These are phyloP conservation scores for Cotesia typhae DNA, from an alignment of 1,140 invertebrate species.

Conservation along the genomic window DNA sequence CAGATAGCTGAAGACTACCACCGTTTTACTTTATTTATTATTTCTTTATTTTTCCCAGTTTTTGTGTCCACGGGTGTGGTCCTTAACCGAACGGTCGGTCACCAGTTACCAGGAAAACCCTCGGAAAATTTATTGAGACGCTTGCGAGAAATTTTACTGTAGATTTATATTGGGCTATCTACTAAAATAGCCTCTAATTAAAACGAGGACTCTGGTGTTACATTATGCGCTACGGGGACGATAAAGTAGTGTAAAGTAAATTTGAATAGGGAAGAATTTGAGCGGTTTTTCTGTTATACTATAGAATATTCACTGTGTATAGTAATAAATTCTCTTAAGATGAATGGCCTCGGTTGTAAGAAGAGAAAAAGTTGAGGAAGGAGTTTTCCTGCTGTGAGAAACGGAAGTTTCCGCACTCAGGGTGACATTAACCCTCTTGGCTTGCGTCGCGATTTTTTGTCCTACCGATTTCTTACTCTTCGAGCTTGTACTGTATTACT, in stretches of 20 bases:
- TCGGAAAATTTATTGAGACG: no score
- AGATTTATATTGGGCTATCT: no score
- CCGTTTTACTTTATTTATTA: no score
- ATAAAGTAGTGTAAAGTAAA: no score
- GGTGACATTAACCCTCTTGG: constrained; percentile 34
- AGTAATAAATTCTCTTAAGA: constrained; percentile 4
- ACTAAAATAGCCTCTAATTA: no score
- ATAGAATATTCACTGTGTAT: not conserved
- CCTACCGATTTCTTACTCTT: constrained; percentile 31
- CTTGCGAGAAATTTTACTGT: no score
- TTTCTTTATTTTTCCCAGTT: not conserved
- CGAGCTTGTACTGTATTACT: not conserved
- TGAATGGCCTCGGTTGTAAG: constrained; percentile 1
- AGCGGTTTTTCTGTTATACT: not conserved
- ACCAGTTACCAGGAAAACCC: not conserved
- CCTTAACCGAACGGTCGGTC: not conserved
- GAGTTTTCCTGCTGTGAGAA: constrained; percentile 27
- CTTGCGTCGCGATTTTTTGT: constrained; percentile 35
- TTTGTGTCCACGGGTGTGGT: constrained; percentile 23
- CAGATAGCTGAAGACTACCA: constrained; percentile 32
- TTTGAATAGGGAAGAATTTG: not conserved
- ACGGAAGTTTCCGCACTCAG: constrained; percentile 16
- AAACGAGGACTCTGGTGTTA: no score
- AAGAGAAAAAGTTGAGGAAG: constrained; percentile 9
- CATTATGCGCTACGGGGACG: no score